Evolutionary conservation across 2,888 invertebrate species (phyloP).

Genomic region (Polylopha cassiicola): DNA sequence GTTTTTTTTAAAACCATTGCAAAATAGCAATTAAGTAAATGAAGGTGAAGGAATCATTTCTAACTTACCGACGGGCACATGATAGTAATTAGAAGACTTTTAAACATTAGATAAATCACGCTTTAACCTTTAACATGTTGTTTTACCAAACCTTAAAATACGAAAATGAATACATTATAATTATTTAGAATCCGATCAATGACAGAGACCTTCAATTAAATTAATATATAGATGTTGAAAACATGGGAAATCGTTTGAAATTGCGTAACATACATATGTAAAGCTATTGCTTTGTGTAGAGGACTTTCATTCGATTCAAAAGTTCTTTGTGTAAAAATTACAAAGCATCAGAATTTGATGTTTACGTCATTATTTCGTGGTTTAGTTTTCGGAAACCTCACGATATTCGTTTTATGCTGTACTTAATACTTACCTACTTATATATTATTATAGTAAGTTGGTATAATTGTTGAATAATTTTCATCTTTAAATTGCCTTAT

Average conservation of each 20-base stretch:
- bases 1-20: too few species aligned
- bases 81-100: conserved; percentile 31
- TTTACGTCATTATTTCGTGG: conserved; percentile 15
- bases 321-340: conserved; percentile 12
- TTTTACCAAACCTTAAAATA: neutral
- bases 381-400: too few species aligned
- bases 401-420: too few species aligned
- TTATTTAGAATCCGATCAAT: too few species aligned
- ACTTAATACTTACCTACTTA: too few species aligned
- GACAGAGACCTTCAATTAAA: too few species aligned
- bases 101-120: conserved; percentile 47
- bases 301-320: conserved; percentile 11
- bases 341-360: conserved; percentile 1
- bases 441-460: too few species aligned
- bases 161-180: too few species aligned
- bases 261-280: conserved; percentile 6
- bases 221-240: too few species aligned
- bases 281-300: conserved; percentile 7
- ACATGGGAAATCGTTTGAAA: too few species aligned
- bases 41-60: conserved; percentile 20
- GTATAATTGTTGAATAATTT: too few species aligned
- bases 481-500: too few species aligned
- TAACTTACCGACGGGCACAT: conserved; percentile 3
- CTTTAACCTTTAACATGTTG: conserved; percentile 41
- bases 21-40: conserved; percentile 20